Percentiles rank a stretch among this genome's conserved stretches.
phyloP scores from a whole-genome alignment of 2,888 invertebrate species.

The Leptopterna dolabrata region DNA sequence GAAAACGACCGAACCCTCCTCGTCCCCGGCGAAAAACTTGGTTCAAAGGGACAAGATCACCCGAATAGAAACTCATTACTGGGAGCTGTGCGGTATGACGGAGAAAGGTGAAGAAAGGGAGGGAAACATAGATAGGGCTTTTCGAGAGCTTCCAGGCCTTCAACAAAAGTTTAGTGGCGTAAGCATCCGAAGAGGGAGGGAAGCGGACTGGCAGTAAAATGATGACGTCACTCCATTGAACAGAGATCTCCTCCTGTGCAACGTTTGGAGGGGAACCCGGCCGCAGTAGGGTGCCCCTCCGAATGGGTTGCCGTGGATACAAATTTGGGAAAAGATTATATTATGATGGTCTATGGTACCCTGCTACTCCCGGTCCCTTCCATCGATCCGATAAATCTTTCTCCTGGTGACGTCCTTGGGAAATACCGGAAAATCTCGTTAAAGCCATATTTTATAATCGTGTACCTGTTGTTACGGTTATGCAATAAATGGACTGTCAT shows the following conservation, averaged over 20 bases:
- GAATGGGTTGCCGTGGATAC: background rate
- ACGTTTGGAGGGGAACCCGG: background rate
- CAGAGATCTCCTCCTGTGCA: background rate
- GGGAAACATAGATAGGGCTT: background rate
- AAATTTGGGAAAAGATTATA: background rate
- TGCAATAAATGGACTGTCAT: too few species aligned
- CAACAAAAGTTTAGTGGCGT: background rate
- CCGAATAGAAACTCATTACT: conserved; percentile 47
- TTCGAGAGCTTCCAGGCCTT: background rate
- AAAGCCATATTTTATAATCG: too few species aligned
- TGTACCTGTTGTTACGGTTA: too few species aligned
- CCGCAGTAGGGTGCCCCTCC: background rate
- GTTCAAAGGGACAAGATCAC: conserved; percentile 47
- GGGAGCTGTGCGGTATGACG: conserved; percentile 25
- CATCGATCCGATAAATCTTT: background rate
- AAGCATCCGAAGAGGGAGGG: background rate
- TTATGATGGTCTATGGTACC: background rate
- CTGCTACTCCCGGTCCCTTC: background rate
- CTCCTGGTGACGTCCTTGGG: too few species aligned
- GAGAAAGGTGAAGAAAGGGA: background rate
- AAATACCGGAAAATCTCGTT: too few species aligned
- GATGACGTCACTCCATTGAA: conserved; percentile 47
- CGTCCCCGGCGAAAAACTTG: background rate
- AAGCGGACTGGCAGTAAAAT: conserved; percentile 36
- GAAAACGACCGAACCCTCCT: background rate